Evolutionary conservation across 2,113 vertebrate species (phyloP).

Genomic region (Datnioides undecimradiatus): DNA sequence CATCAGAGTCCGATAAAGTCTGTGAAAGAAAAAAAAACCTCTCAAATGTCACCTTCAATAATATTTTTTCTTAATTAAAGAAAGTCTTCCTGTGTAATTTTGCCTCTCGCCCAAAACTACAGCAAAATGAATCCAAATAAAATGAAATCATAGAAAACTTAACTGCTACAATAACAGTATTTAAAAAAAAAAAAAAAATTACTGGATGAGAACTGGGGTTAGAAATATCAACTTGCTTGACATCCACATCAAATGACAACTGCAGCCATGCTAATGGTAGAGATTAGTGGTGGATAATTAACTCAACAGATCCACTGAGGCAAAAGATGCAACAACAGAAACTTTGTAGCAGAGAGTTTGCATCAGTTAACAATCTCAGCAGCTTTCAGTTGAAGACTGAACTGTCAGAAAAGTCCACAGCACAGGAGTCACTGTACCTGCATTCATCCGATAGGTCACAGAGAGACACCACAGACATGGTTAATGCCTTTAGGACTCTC

Average conservation of each 20-base stretch:
- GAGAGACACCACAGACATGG: constrained; percentile 1
- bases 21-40: constrained; percentile 62
- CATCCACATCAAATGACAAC: constrained; percentile 91
- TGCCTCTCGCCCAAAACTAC: constrained; percentile 86
- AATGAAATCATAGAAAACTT: constrained; percentile 83
- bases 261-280: constrained; percentile 83
- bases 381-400: constrained; percentile 64
- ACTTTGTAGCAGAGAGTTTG: constrained; percentile 82
- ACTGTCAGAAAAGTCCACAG: constrained; percentile 64
- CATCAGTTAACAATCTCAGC: constrained; percentile 86
- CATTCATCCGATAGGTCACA: constrained; percentile 1
- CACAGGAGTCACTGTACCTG: constrained; percentile 68
- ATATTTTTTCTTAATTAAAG: constrained; percentile 41
- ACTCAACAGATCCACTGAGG: constrained; percentile 74
- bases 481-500: constrained; percentile 1
- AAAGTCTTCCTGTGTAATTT: constrained; percentile 97
- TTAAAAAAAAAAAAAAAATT: constrained; percentile 85
- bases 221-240: constrained; percentile 98
- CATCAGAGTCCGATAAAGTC: constrained; percentile 70
- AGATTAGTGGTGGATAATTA: constrained; percentile 77
- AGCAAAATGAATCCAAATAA: constrained; percentile 79
- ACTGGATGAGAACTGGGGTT: constrained; percentile 91
- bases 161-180: constrained; percentile 82
- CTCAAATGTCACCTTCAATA: constrained; percentile 32
- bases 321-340: constrained; percentile 77